Percentiles rank a stretch among this genome's conserved stretches.
Conservation (phyloP, 2,113 vertebrate species). For the Sinocyclocheilus rhinocerous region DNA sequence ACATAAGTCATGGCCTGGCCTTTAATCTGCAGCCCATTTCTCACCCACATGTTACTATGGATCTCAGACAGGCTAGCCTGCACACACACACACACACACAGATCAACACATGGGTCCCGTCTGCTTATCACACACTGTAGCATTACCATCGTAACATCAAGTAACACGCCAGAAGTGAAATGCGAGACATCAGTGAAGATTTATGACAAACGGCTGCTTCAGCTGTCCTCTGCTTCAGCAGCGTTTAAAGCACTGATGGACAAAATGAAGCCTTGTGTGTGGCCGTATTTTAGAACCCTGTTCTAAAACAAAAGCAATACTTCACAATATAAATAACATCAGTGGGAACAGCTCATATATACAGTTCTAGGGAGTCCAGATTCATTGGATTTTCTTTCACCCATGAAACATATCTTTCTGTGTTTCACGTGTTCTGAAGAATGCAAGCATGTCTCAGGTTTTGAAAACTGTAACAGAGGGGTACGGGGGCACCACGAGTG, state of each 20-base stretch:
- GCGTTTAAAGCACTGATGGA: neutral
- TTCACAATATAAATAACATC: neutral
- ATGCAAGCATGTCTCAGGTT: too few species aligned
- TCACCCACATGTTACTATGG: conserved; percentile 99
- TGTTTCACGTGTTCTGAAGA: neutral
- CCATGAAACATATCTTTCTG: neutral
- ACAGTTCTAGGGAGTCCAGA: neutral
- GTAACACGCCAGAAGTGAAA: neutral
- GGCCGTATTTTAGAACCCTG: neutral
- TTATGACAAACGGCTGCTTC: neutral
- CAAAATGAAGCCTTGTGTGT: neutral
- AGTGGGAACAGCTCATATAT: neutral
- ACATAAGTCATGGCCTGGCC: conserved; percentile 99
- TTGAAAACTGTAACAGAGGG: too few species aligned
- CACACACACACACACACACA: conserved; percentile 52
- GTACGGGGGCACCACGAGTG: too few species aligned
- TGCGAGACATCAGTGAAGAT: neutral
- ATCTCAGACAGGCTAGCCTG: conserved; percentile 97
- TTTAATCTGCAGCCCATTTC: conserved; percentile 98
- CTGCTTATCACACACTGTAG: too few species aligned
- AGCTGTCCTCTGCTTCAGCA: neutral
- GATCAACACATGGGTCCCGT: neutral
- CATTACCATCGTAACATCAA: neutral
- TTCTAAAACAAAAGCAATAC: neutral
- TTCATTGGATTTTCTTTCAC: neutral